These are phyloP conservation scores for Oxyura jamaicensis DNA, from an alignment of 2,113 vertebrate species.

Conservation along the genomic window DNA sequence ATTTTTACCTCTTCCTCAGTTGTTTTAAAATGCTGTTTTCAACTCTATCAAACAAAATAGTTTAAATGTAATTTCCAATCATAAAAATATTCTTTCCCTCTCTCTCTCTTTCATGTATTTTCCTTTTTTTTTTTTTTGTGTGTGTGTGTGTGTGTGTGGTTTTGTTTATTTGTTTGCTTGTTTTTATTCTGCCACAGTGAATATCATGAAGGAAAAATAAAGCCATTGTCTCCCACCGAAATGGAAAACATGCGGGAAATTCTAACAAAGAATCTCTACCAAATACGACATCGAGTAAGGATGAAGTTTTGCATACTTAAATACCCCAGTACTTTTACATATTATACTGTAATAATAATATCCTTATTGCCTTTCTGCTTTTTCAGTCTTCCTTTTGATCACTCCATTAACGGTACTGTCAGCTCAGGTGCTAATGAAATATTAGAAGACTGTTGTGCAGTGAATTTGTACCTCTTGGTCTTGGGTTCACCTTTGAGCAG, in stretches of 20 bases:
- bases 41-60: background rate
- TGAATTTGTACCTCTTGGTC: background rate
- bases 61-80: background rate
- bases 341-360: too few relatives aligned
- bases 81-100: background rate
- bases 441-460: background rate
- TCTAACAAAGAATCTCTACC: constrained; percentile 96
- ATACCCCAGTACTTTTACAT: background rate
- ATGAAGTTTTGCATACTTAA: constrained; percentile 18
- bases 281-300: constrained; percentile 92
- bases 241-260: constrained; percentile 91
- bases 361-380: background rate
- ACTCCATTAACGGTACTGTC: background rate
- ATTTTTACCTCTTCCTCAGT: background rate
- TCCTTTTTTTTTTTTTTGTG: background rate
- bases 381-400: background rate
- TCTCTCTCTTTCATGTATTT: background rate
- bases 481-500: background rate
- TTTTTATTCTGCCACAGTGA: constrained; percentile 67
- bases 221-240: constrained; percentile 82
- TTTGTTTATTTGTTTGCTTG: background rate
- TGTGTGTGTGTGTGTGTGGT: too few relatives aligned
- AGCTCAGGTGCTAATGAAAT: background rate
- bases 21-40: background rate
- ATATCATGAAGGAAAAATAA: constrained; percentile 80